Base-by-base conservation (phyloP, 2,797 vertebrate genomes). In the Oreonectes daqikongensis region DNA sequence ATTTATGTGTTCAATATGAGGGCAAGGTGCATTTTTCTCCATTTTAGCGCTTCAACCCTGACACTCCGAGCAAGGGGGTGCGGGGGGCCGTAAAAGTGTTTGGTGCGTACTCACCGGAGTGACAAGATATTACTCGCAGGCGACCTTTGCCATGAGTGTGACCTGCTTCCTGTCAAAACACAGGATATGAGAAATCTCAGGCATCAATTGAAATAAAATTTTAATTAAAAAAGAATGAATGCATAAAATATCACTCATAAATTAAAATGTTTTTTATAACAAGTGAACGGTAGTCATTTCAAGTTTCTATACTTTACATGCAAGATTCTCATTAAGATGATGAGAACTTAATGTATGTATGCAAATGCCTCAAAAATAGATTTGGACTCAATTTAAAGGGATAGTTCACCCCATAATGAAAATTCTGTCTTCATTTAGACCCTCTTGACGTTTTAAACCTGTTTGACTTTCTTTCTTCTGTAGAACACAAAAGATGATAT, bases 1-100 rank as follows among this genome's bases (percentile, higher is more conserved):
- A 88, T 90, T 86, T 81, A 86, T 87, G 82, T 74, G 78, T 83
- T 88, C 81, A 88, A 87, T 87, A 87, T 84, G 75, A 78, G 75
- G 77, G 46, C 24, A 77, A 69, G 10, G 42, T 80, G 80, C 68
- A 83, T 86, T 87, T 85, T 83, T 88, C 85, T 83, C 77, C 57
- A 85, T 88, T 87, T 84, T 77, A 66, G 28, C 63, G 44, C 64
- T 84, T 87, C 84, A 82, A 78, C 73, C 75, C 67, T 20, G 17
- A 79, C 72, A 61, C 57, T 30, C 12, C 1, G 26, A 69, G 40
- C 63, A 59, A 72, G 55, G 30, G 20, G 66, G 53, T 52, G 59
- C 42, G 26, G 46, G 30, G 18, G 32, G 50, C 20, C 42, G 24
- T 63, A 69, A 72, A 74, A 74, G 44, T 32, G 46, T 30, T 42